phyloP scores from a whole-genome alignment of 2,888 invertebrate species.

The Apamea sordens region DNA sequence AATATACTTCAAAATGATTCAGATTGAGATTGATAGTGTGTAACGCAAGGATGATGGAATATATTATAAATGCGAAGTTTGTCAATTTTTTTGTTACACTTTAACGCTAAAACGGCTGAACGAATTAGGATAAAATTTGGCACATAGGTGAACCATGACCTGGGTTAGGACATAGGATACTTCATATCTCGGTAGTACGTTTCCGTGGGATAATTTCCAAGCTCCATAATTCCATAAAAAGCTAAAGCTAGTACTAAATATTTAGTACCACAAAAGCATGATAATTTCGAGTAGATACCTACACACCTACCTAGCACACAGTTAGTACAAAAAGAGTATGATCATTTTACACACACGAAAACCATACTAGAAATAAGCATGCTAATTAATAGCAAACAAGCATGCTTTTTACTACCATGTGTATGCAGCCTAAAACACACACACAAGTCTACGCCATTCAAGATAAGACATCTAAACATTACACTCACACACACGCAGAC shows the following conservation, averaged over 20 bases:
- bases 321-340: not conserved
- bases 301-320: not conserved
- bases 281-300: not conserved
- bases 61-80: not conserved
- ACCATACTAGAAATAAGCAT: not conserved
- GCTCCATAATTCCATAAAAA: not conserved
- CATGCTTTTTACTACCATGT: not conserved
- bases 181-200: not conserved
- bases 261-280: not conserved
- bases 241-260: not conserved
- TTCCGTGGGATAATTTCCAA: not conserved
- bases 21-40: no score
- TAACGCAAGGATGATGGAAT: no score
- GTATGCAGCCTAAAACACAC: not conserved
- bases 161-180: not conserved
- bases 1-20: no score
- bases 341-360: not conserved
- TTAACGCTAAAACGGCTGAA: not conserved
- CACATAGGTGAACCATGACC: not conserved
- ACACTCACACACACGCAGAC: not conserved
- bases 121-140: not conserved
- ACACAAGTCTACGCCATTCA: not conserved
- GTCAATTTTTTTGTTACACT: not conserved
- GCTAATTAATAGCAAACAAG: not conserved
- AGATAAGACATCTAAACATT: not conserved